Conservation (phyloP, 1,140 invertebrate species). For the Drosophila bocqueti region DNA sequence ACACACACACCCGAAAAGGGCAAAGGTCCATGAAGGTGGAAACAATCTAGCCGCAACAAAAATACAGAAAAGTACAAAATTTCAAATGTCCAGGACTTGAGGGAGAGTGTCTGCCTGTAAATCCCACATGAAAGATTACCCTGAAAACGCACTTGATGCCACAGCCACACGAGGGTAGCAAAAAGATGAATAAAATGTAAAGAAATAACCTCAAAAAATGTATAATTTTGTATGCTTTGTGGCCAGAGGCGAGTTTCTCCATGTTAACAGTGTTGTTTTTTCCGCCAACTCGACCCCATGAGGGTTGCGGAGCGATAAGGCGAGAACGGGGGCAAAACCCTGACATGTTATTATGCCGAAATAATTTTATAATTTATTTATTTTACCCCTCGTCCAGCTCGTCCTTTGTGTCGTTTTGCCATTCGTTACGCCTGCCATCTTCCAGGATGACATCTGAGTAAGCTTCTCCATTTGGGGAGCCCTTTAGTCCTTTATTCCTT, state of each 20-base stretch:
- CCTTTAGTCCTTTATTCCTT: constrained; percentile 40
- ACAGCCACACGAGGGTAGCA: constrained; percentile 44
- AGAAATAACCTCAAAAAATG: constrained; percentile 69
- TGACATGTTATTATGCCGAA: constrained; percentile 80
- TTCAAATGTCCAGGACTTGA: constrained; percentile 29
- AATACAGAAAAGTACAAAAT: constrained; percentile 40
- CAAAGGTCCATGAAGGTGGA: constrained; percentile 34
- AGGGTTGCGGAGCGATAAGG: constrained; percentile 15
- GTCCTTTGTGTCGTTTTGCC: constrained; percentile 29
- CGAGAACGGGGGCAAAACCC: constrained; percentile 37
- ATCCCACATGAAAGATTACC: constrained; percentile 78
- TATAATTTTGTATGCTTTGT: constrained; percentile 55
- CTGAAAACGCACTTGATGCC: constrained; percentile 61
- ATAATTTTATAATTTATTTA: constrained; percentile 85
- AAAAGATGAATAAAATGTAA: constrained; percentile 75
- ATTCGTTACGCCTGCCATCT: constrained; percentile 67
- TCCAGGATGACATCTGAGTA: constrained; percentile 47
- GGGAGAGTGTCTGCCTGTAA: constrained; percentile 72
- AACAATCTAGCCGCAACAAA: constrained; percentile 41
- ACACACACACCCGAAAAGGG: constrained; percentile 12
- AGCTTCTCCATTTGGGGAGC: constrained; percentile 57
- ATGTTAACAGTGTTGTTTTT: constrained; percentile 63
- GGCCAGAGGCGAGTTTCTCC: constrained; percentile 40
- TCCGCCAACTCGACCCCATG: constrained; percentile 37
- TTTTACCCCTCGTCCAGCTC: constrained; percentile 45